phyloP scores from a whole-genome alignment of 2,797 vertebrate genomes.

The Sebastes vulpes region DNA sequence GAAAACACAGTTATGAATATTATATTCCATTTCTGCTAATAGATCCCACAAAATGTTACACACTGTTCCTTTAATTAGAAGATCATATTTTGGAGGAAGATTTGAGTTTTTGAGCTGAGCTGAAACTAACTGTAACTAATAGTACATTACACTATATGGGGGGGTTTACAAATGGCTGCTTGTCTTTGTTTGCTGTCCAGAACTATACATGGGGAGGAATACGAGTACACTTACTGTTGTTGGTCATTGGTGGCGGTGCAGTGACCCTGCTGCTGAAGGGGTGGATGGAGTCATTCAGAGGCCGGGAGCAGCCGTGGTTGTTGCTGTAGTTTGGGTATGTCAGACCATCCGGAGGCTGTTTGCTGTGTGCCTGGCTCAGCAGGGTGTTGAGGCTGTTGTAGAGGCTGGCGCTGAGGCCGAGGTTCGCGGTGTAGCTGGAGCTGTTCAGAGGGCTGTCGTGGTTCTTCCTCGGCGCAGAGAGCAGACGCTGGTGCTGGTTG shows the following conservation, averaged over 20 bases:
- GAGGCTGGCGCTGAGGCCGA: constrained; percentile 76
- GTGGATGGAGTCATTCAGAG: constrained; percentile 34
- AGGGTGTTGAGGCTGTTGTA: constrained; percentile 84
- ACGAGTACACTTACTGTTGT: constrained; percentile 47
- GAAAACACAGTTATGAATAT: too few relatives aligned
- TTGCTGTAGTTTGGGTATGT: constrained; percentile 39
- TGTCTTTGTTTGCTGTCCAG: background rate
- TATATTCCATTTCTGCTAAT: too few relatives aligned
- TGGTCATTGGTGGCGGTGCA: constrained; percentile 38
- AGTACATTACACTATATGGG: background rate
- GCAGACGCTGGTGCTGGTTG: constrained; percentile 64
- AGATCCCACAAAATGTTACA: too few relatives aligned
- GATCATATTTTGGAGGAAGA: background rate
- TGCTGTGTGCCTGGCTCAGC: constrained; percentile 76
- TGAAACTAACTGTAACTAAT: background rate
- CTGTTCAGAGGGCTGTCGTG: constrained; percentile 29
- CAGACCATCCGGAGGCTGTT: constrained; percentile 53
- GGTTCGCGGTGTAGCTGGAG: constrained; percentile 55
- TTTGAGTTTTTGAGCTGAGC: background rate
- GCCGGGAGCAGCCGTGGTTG: constrained; percentile 40
- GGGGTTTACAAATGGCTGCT: background rate
- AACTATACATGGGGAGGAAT: background rate
- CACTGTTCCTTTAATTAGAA: background rate
- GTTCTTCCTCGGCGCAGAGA: constrained; percentile 49
- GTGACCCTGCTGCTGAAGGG: constrained; percentile 48